These are phyloP conservation scores for Cyaniris semiargus DNA, from an alignment of 2,888 invertebrate genomes.

Conservation along the genomic window DNA sequence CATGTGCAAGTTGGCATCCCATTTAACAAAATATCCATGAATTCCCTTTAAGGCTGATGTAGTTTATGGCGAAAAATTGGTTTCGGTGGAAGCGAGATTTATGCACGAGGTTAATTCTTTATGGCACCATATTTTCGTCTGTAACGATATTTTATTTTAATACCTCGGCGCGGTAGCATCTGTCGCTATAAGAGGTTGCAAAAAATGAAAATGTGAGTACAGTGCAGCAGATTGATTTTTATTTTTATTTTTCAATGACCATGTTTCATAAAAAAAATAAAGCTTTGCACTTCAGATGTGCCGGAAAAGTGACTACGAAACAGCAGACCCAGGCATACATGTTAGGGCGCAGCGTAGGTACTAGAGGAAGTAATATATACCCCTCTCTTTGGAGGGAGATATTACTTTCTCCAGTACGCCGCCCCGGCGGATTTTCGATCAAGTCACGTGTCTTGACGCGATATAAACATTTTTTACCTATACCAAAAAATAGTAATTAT, in stretches of 20 bases:
- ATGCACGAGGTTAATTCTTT: constrained; percentile 23
- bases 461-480: no score
- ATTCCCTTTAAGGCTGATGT: constrained; percentile 15
- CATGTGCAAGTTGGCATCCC: not conserved
- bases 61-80: constrained; percentile 33
- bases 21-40: not conserved
- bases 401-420: no score
- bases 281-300: no score
- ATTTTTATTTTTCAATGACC: not conserved
- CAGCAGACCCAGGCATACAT: no score
- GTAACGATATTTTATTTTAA: constrained; percentile 22
- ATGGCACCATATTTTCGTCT: constrained; percentile 24
- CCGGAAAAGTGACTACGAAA: no score
- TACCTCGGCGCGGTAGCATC: not conserved
- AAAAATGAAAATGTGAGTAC: not conserved
- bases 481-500: no score
- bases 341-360: no score
- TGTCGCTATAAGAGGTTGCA: not conserved
- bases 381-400: no score
- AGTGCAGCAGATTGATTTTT: not conserved
- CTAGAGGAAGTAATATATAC: no score
- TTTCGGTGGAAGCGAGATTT: constrained; percentile 31
- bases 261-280: no score
- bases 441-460: no score
- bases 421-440: no score